These are phyloP conservation scores for Phylloscopus trochilus DNA, from an alignment of 2,113 vertebrate species.

Conservation along the genomic window DNA sequence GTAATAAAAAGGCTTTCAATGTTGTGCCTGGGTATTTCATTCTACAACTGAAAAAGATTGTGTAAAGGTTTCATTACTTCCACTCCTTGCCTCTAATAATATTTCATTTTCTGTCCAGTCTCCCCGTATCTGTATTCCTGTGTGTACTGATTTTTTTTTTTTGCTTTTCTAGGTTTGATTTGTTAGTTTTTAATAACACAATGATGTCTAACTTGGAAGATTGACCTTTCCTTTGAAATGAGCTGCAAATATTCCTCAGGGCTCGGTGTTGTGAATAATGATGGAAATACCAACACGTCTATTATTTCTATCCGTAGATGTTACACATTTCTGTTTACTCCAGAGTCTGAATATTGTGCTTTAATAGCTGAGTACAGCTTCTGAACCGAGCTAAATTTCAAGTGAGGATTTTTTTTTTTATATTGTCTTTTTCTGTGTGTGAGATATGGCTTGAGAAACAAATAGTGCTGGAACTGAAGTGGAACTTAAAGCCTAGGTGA, in stretches of 20 bases:
- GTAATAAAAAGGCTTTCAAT: neutral
- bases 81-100: neutral
- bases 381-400: neutral
- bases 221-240: constrained; percentile 13
- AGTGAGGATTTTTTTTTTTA: neutral
- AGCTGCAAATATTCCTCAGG: neutral
- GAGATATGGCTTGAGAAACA: neutral
- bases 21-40: neutral
- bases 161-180: neutral
- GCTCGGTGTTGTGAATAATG: neutral
- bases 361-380: neutral
- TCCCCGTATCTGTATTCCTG: neutral
- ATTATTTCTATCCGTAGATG: neutral
- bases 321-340: neutral
- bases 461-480: neutral
- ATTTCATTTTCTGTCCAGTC: neutral
- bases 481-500: neutral
- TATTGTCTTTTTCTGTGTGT: neutral
- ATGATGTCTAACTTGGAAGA: neutral
- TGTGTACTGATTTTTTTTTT: neutral
- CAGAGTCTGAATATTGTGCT: neutral
- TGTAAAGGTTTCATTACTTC: neutral
- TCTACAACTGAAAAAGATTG: neutral
- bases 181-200: constrained; percentile 11
- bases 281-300: neutral